These are phyloP conservation scores for Luffia ferchaultella DNA, from an alignment of 2,888 invertebrate species.

Conservation along the genomic window DNA sequence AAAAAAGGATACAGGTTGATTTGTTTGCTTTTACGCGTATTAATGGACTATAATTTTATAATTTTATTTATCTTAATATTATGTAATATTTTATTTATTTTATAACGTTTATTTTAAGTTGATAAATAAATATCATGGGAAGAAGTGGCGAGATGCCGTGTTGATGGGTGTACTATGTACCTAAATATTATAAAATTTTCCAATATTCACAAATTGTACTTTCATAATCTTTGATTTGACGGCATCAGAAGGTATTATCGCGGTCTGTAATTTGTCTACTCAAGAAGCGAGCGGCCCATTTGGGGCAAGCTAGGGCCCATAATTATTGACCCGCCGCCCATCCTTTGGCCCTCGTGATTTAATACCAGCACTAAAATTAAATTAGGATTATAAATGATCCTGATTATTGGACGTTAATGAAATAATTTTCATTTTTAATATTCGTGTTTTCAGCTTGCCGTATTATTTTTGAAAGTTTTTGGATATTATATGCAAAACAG, in stretches of 20 bases:
- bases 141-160: not conserved
- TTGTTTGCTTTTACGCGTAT: too few species aligned
- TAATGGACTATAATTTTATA: too few species aligned
- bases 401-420: not conserved
- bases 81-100: too few species aligned
- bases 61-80: too few species aligned
- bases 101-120: too few species aligned
- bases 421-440: not conserved
- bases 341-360: constrained; percentile 18
- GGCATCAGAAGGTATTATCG: not conserved
- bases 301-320: constrained; percentile 14
- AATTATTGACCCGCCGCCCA: constrained; percentile 31
- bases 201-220: not conserved
- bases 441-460: too few species aligned
- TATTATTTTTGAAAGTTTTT: too few species aligned
- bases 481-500: too few species aligned
- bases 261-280: constrained; percentile 21
- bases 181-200: not conserved
- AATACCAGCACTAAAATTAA: constrained; percentile 26
- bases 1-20: too few species aligned
- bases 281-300: constrained; percentile 23
- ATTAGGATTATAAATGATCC: constrained; percentile 19
- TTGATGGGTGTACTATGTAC: not conserved
- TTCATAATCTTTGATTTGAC: not conserved
- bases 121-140: too few species aligned